These are phyloP conservation scores for Toxotes chatareus DNA, from an alignment of 2,113 vertebrate genomes.

Conservation along the genomic window DNA sequence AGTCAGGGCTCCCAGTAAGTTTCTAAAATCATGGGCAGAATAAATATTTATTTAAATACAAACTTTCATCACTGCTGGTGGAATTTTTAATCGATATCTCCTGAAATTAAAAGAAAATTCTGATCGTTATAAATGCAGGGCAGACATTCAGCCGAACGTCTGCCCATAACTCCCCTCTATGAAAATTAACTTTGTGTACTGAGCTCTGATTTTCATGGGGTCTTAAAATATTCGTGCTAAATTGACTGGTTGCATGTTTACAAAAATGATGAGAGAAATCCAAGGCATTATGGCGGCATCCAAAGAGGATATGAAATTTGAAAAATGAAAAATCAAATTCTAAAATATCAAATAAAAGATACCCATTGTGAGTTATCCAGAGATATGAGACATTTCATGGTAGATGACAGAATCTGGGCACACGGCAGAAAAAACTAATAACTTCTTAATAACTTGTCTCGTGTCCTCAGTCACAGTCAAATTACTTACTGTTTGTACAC, in stretches of 20 bases:
- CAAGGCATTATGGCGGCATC: neutral
- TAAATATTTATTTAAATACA: constrained; percentile 12
- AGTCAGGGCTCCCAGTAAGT: neutral
- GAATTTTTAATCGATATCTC: constrained; percentile 24
- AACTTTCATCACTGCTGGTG: neutral
- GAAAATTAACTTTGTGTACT: constrained; percentile 2
- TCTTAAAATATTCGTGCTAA: constrained; percentile 55
- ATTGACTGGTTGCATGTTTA: constrained; percentile 25
- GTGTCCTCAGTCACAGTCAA: constrained; percentile 43
- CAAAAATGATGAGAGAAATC: neutral
- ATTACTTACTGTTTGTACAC: constrained; percentile 37
- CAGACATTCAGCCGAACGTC: constrained; percentile 10
- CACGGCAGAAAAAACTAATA: constrained; percentile 34
- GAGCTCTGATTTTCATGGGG: constrained; percentile 30
- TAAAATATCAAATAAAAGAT: constrained; percentile 30
- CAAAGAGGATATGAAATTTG: constrained; percentile 31
- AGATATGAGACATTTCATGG: constrained; percentile 24
- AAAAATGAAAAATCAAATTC: constrained; percentile 22
- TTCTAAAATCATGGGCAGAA: constrained; percentile 2
- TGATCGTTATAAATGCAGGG: neutral
- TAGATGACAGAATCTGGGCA: constrained; percentile 24
- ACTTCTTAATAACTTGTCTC: constrained; percentile 33
- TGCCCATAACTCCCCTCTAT: constrained; percentile 15
- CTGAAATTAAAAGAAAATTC: constrained; percentile 14
- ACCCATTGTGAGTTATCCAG: neutral